Base-by-base conservation (phyloP, 2,113 vertebrate genomes). In the Chaetorhynchus papuensis region DNA sequence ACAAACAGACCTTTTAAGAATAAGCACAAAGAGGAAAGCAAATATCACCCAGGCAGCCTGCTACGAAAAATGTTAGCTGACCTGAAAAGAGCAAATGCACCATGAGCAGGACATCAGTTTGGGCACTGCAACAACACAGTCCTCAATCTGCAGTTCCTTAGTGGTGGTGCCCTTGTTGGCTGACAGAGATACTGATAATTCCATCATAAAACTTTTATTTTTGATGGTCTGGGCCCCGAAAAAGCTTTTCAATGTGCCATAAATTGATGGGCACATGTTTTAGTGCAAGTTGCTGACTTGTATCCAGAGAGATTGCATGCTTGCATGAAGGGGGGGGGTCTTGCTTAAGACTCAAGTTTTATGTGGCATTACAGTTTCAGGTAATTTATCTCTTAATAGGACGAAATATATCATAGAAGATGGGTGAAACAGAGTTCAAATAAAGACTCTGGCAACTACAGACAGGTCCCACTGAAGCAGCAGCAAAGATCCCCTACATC, bases 221-320 rank as follows among this genome's bases (percentile, higher is more conserved):
- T 41, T 64, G 5, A 6, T 28, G 26, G 6, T 8, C 15, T n/a
- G 14, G 11, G 8, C 4, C 15, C 11, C 15, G 2, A 2, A 3
- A 68, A 82, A 16, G 1, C 19, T 63, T 65, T 39, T 15, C 30
- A 41, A 4, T 21, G 15, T 49, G 35, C 30, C 39, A 56, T n/a
- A 35, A 53, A 41, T 15, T 14, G 10, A 24, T 27, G 6, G 39
- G 19, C 6, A 52, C 4, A 19, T 24, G 6, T n/a, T 65, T 57
- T 52, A 49, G 11, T 45, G 53, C 22, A 65, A 63, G 11, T 10
- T 66, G 6, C 4, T 86, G 16, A 27, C 60, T 2, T 27, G 12
- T 18, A 66, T 14, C 45, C 45, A 60, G 52, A 59, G 10, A 17
- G 10, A 57, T 30, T 76, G 21, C 17, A 3, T 1, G 9, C 3